Base-by-base conservation (phyloP, 1,140 invertebrate genomes). In the Drosophila azteca region DNA sequence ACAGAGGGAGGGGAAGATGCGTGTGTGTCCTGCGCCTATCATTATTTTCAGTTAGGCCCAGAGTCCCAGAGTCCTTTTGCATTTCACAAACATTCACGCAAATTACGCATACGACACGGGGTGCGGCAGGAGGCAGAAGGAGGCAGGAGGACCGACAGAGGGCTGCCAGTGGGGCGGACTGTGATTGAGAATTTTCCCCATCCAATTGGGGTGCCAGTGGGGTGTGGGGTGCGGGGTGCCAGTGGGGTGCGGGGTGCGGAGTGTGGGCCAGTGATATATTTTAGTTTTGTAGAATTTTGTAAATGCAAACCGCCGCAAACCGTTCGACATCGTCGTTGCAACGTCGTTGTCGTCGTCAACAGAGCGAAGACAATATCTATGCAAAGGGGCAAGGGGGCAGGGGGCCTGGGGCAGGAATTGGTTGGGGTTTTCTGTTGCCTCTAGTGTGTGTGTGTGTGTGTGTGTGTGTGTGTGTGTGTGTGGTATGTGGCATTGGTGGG, bases 251-350 rank as follows among this genome's bases (percentile, higher is more conserved):
- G 35, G 5, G 13, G 20, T 26, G 4, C 7, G 39, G n/a, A 13
- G 17, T 9, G 24, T 2, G 6, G 24, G 43, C n/a, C 64, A 79
- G 78, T 76, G 76, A 76, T 72, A 77, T 81, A 76, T 80, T 76
- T 80, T 83, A 83, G 70, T 79, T 82, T 79, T 83, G 79, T 73
- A 82, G 74, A 81, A 81, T 82, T 81, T 82, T 58, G 77, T 44
- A 61, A 68, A 68, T 79, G 69, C 45, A 60, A 72, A 39, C 11
- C 35, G 35, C 41, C 57, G 62, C 35, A 39, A 39, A 39, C 63
- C 57, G 48, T 45, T 63, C 20, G 54, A 29, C 68, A 52, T 43
- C 17, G 48, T 44, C 51, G 52, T 29, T 31, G 65, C n/a, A n/a
- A 46, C 29, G 64, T 22, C n/a, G 26, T 22, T 43, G 55, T 63